Conservation (phyloP, 2,113 vertebrate genomes). For the Nothocercus julius region DNA sequence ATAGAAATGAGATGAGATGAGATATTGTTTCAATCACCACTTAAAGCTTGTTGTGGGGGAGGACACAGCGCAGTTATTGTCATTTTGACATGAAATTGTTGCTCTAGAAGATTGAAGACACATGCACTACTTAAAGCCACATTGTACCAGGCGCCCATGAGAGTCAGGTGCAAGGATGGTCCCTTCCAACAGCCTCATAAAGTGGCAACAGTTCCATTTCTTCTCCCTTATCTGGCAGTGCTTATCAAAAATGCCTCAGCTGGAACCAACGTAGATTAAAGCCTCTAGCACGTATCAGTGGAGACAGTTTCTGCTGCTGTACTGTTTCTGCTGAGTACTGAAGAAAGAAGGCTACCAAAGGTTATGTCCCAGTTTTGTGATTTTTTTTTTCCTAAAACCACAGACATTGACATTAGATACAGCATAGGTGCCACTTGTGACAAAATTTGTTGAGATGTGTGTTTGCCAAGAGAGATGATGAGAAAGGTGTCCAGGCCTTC, state of each 20-base stretch:
- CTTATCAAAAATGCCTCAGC: not conserved
- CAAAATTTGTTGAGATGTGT: not conserved
- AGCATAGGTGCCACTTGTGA: not conserved
- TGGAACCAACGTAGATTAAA: not conserved
- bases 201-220: not conserved
- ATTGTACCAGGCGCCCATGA: not conserved
- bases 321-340: not conserved
- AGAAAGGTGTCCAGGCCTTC: not conserved
- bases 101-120: conserved; percentile 1
- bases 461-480: not conserved
- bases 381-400: not conserved
- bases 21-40: conserved; percentile 54
- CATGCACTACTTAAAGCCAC: not conserved
- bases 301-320: not conserved
- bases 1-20: conserved; percentile 27
- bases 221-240: not conserved
- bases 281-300: not conserved
- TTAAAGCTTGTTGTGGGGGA: not conserved
- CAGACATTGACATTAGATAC: accelerated
- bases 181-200: not conserved
- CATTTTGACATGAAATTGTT: conserved; percentile 35
- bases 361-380: not conserved
- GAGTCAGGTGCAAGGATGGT: not conserved
- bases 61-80: not conserved
- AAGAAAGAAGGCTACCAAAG: not conserved